Base-by-base conservation (phyloP, 2,888 invertebrate genomes). In the Caenorhabditis japonica region DNA sequence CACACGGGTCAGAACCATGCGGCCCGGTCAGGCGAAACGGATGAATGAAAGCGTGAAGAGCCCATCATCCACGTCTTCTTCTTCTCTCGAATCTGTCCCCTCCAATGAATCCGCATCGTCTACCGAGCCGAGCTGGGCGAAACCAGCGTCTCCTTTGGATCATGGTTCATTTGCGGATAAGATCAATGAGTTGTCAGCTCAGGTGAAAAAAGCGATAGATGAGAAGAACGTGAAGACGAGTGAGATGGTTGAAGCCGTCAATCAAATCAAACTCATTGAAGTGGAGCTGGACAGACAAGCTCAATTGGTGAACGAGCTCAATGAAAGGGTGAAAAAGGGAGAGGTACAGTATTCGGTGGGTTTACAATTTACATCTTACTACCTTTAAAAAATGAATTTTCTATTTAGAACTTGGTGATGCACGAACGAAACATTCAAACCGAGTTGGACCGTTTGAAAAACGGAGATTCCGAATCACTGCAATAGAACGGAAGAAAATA, bases 281-380 rank as follows among this genome's bases (percentile, higher is more conserved):
- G 77, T 73, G 5, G 75, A 79, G 17, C 56, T 79, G 41, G 79
- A 77, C 56, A 60, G 75, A 38, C 59, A 66, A 25, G 49, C 72
- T 5, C 72, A 72, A 30, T 7, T 60, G 21, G 64, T 72, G 5
- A 66, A 72, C 25, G 72, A 64, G 33, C 25, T 72, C 23, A 59
- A 30, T 30, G 64, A 62, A 30, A 52, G 71, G 13, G 52, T 72
- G 4, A 72, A 72, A 30, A 71, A 46, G 23, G 70, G 70, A 15
- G 70, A 71, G 27, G 13, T 62, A 4, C 61, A 71, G 44, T 70
- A 61, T 15, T 56, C 56, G 49, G 62, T 55, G 19, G 19, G 19
- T 38, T 2, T 7, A 23, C 0, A 23, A 2, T 15, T 17, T n/a
- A 4, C 19, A 17, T 7, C 21, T 25, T 13, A 19, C n/a, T n/a